These are phyloP conservation scores for Xylota sylvarum DNA, from an alignment of 2,888 invertebrate genomes.

Conservation along the genomic window DNA sequence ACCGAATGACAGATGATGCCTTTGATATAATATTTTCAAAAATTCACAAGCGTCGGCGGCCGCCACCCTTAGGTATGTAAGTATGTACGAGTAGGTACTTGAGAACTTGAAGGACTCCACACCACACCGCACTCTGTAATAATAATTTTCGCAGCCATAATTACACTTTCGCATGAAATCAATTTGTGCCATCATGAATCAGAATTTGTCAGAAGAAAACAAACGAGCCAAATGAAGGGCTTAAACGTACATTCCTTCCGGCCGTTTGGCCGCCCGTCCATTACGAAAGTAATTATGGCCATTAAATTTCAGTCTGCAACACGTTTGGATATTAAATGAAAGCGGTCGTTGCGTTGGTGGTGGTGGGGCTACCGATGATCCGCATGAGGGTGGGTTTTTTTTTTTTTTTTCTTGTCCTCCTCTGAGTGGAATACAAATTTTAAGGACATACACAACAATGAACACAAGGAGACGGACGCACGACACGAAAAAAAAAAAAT, in stretches of 20 bases:
- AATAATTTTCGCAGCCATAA: constrained; percentile 56
- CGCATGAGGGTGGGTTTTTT: constrained; percentile 8
- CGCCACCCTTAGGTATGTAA: no score
- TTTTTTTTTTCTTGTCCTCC: neutral
- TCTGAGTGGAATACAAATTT: constrained; percentile 30
- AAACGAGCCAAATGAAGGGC: constrained; percentile 47
- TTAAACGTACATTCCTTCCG: constrained; percentile 28
- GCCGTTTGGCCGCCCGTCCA: constrained; percentile 11
- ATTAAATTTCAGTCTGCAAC: constrained; percentile 63
- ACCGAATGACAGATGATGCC: constrained; percentile 31
- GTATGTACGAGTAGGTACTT: neutral
- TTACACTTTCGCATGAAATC: constrained; percentile 71
- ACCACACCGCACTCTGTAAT: constrained; percentile 12
- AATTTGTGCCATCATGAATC: constrained; percentile 66
- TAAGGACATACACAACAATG: constrained; percentile 32
- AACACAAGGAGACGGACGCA: neutral
- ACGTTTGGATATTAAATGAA: constrained; percentile 52
- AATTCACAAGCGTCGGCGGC: constrained; percentile 10
- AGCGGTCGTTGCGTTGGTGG: constrained; percentile 16
- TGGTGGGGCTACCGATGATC: constrained; percentile 37
- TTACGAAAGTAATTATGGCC: constrained; percentile 55
- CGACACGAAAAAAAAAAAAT: constrained; percentile 9
- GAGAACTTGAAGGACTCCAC: neutral
- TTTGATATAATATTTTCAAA: constrained; percentile 10
- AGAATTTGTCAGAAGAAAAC: constrained; percentile 36